Conservation (phyloP, 2,113 vertebrate genomes). For the Hyaena hyaena region DNA sequence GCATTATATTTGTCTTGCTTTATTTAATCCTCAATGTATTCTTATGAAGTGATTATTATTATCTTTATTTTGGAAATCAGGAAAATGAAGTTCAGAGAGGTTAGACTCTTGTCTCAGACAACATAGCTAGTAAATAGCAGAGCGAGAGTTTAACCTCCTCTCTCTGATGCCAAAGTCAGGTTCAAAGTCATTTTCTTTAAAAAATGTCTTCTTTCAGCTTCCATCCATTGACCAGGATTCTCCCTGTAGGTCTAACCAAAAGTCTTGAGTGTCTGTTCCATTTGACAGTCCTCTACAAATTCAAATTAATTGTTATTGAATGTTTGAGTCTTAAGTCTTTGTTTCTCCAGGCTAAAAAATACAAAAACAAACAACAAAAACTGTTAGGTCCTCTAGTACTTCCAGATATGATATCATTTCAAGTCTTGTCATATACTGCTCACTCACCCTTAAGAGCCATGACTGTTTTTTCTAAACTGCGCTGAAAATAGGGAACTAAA, state of each 20-base stretch:
- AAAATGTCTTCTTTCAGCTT: neutral
- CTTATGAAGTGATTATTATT: neutral
- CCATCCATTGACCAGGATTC: neutral
- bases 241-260: neutral
- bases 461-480: neutral
- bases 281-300: neutral
- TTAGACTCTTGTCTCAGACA: neutral
- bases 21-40: neutral
- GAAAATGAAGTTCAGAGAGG: neutral
- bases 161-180: neutral
- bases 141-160: neutral
- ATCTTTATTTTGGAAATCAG: neutral
- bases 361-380: neutral
- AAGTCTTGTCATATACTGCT: neutral
- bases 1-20: neutral
- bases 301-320: neutral
- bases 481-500: neutral
- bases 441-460: neutral
- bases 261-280: neutral
- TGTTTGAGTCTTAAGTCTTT: neutral
- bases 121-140: neutral
- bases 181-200: neutral
- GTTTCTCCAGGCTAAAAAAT: neutral
- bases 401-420: neutral
- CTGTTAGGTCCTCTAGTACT: neutral